Evolutionary conservation across 2,113 vertebrate genomes (phyloP).

Genomic region (Paraplagusia blochii): DNA sequence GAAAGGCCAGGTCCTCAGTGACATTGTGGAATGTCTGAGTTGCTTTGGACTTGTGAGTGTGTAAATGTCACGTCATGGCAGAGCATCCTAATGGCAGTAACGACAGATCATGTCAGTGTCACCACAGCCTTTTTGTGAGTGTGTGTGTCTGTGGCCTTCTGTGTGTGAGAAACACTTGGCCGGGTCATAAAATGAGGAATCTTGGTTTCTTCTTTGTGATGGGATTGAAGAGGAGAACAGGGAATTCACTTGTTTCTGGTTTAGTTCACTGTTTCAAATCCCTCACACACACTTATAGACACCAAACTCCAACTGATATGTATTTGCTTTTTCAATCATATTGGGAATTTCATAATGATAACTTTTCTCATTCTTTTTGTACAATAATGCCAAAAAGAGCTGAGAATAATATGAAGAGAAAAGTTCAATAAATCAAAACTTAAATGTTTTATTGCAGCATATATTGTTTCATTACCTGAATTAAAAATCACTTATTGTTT

Average conservation of each 20-base stretch:
- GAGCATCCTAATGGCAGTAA: constrained; percentile 26
- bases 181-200: constrained; percentile 51
- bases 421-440: too few species aligned
- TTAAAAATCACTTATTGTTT: too few species aligned
- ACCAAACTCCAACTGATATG: neutral
- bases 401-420: too few species aligned
- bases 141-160: constrained; percentile 15
- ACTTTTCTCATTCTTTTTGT: too few species aligned
- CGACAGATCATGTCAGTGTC: constrained; percentile 45
- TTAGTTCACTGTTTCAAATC: neutral
- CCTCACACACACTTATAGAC: constrained; percentile 8
- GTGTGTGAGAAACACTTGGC: constrained; percentile 17
- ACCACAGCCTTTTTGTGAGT: constrained; percentile 19
- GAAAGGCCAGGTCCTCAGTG: neutral
- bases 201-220: constrained; percentile 37
- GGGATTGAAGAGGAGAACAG: constrained; percentile 33
- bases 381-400: too few species aligned
- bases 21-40: constrained; percentile 33
- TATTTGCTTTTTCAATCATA: constrained; percentile 15
- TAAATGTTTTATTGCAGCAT: too few species aligned
- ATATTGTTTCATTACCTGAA: too few species aligned
- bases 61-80: neutral
- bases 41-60: constrained; percentile 39
- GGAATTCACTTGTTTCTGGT: constrained; percentile 19
- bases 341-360: neutral